These are phyloP conservation scores for Euura saliciscinereae DNA, from an alignment of 1,140 invertebrate genomes.

Conservation along the genomic window DNA sequence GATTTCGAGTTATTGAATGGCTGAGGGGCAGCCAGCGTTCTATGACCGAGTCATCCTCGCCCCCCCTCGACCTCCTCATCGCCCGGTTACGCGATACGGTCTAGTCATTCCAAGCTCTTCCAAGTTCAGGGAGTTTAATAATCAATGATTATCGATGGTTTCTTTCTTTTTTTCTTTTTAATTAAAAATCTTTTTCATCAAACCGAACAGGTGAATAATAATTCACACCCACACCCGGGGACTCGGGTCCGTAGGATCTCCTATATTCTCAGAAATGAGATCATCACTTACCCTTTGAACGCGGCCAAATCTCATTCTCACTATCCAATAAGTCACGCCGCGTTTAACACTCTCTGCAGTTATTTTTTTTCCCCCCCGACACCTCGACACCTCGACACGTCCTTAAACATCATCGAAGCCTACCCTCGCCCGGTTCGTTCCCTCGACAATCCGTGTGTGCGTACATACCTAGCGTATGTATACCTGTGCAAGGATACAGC, in stretches of 20 bases:
- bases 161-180: too few species aligned
- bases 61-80: background rate
- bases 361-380: constrained; percentile 26
- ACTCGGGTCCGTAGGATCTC: too few species aligned
- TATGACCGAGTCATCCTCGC: background rate
- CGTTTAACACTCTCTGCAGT: constrained; percentile 39
- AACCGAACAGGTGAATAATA: too few species aligned
- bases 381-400: constrained; percentile 30
- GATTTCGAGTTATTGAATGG: constrained; percentile 11
- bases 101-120: background rate
- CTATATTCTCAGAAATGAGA: constrained; percentile 31
- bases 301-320: constrained; percentile 40
- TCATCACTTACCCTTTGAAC: constrained; percentile 35
- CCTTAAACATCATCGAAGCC: constrained; percentile 18
- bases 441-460: background rate
- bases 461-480: background rate
- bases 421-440: constrained; percentile 23
- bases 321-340: constrained; percentile 40
- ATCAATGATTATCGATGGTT: too few species aligned
- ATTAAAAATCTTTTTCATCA: too few species aligned
- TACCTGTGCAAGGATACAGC: background rate
- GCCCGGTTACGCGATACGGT: background rate
- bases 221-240: too few species aligned
- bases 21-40: background rate
- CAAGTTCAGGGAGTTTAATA: too few species aligned